These are phyloP conservation scores for Phoronis australis DNA, from an alignment of 2,888 invertebrate genomes.

Conservation along the genomic window DNA sequence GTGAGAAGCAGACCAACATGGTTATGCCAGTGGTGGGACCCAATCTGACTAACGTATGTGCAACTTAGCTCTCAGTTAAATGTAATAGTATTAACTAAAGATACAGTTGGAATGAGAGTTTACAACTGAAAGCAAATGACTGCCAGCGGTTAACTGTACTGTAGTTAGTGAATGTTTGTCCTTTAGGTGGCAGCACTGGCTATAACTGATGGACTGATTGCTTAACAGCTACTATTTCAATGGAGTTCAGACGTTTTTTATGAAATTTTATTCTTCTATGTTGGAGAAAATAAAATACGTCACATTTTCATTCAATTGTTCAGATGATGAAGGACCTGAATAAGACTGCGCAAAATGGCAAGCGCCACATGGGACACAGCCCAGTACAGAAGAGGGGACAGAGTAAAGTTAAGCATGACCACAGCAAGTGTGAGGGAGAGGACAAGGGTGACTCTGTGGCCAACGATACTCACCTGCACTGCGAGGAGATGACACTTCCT, in stretches of 20 bases:
- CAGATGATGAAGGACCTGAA: constrained; percentile 40
- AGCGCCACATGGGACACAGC: background rate
- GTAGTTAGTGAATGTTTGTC: background rate
- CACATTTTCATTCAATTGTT: too few species aligned
- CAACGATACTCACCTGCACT: constrained; percentile 31
- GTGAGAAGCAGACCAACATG: constrained; percentile 33
- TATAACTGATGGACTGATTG: background rate
- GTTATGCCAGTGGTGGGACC: constrained; percentile 46
- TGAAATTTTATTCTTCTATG: too few species aligned
- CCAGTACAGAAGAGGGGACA: constrained; percentile 10
- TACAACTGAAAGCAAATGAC: too few species aligned
- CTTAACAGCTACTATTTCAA: background rate
- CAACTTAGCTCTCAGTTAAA: too few species aligned
- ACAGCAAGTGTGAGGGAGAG: background rate
- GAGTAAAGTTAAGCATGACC: constrained; percentile 1
- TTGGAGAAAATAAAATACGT: too few species aligned
- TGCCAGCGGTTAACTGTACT: too few species aligned
- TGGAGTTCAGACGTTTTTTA: too few species aligned
- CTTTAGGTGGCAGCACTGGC: background rate
- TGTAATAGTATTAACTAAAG: too few species aligned
- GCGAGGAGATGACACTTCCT: constrained; percentile 35
- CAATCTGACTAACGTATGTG: constrained; percentile 47
- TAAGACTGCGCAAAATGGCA: constrained; percentile 17
- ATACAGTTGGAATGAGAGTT: too few species aligned
- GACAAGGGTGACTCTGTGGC: constrained; percentile 16